Evolutionary conservation across 92 coral and sea anemone species (phyloP), one percentile per base, ranked within the genome.

Genomic region (Porites lobata): DNA sequence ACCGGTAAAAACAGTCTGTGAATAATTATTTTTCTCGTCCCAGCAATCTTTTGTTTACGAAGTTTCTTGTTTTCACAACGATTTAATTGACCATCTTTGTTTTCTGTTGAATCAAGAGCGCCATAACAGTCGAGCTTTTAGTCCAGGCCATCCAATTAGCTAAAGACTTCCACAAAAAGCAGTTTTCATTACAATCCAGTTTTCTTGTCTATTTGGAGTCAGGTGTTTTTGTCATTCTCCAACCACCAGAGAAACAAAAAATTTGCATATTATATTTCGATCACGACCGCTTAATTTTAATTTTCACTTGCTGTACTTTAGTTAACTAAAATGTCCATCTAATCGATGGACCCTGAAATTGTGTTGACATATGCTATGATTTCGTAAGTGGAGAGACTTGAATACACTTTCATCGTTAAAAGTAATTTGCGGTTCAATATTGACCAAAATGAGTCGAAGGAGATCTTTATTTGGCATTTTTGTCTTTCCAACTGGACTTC

Each of bases 1-100:
- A 9, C 12, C 87, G 63, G 61, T 58, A 72, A 84, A 75, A 32
- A 70, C 58, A 59, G 87, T 83, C 72, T 75, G 51, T 85, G 89
- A 67, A 85, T 85, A 85, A 26, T 76, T 65, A 85, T 85, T 76
- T 26, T 8, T 54, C 47, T 38, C 17, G 20, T 63, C 74, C 53
- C 79, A 56, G n/a, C 85, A 58, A 9, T 66, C 81, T 76, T 50
- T 91, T 76, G 91, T 87, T 76, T 61, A 8, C 20, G 15, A 20
- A 69, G 63, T 83, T 52, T 77, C 76, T 52, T 90, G 92, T 78
- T 75, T 64, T 80, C 80, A 72, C 79, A 86, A 50, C 78, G 76
- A 17, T 79, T 66, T 76, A 87, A 91, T 81, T 86, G 88, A 57
- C 20, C 24, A 63, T 80, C 59, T 75, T 86, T 91, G 88, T 91